Percentiles rank a stretch among this genome's conserved stretches.
Conservation (phyloP, 1,140 invertebrate genomes). For the Drosophila biarmipes region DNA sequence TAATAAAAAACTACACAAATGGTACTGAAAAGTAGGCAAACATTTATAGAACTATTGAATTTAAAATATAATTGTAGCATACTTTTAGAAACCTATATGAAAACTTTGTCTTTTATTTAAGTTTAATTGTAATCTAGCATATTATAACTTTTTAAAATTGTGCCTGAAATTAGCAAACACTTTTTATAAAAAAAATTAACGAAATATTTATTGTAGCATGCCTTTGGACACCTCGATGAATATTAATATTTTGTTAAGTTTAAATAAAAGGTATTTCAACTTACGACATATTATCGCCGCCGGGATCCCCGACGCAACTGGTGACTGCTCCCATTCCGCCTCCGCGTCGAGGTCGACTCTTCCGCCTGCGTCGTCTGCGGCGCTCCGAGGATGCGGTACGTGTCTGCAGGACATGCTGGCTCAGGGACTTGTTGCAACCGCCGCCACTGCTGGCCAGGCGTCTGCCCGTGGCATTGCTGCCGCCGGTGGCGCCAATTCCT, state of each 20-base stretch:
- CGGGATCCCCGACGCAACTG: constrained; percentile 72
- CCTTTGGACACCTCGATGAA: too few relatives aligned
- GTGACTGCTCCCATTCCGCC: constrained; percentile 68
- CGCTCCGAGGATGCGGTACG: constrained; percentile 79
- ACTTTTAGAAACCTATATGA: not conserved
- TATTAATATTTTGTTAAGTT: too few relatives aligned
- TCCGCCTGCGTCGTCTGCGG: constrained; percentile 69
- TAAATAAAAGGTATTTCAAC: constrained; percentile 10
- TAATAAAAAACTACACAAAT: not conserved
- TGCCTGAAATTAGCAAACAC: too few relatives aligned
- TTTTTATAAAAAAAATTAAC: too few relatives aligned
- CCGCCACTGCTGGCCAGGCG: constrained; percentile 72
- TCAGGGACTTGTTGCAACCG: constrained; percentile 73
- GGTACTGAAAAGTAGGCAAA: too few relatives aligned
- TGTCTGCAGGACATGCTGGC: constrained; percentile 81
- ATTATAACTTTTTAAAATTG: too few relatives aligned
- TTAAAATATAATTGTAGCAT: not conserved
- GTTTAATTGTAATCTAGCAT: too few relatives aligned
- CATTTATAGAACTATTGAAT: not conserved
- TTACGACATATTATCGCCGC: constrained; percentile 84
- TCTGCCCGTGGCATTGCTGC: constrained; percentile 77
- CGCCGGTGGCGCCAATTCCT: constrained; percentile 36
- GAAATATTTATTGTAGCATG: too few relatives aligned
- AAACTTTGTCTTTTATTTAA: too few relatives aligned
- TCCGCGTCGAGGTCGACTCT: constrained; percentile 74